These are phyloP conservation scores for Drosophila nikananu DNA, from an alignment of 1,140 invertebrate species.

Conservation along the genomic window DNA sequence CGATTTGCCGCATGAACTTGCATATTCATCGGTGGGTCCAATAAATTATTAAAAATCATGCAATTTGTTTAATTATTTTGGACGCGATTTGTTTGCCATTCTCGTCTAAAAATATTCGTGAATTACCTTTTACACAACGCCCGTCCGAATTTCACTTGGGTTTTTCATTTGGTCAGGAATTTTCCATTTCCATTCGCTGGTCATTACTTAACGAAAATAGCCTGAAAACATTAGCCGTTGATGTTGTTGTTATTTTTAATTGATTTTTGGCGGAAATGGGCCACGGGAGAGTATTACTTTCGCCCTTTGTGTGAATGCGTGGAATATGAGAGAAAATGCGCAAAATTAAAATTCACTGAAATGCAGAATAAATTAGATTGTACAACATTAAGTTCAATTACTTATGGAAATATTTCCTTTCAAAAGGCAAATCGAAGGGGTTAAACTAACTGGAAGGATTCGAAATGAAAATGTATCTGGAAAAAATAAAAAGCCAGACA, in stretches of 20 bases:
- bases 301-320: constrained; percentile 18
- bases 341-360: constrained; percentile 32
- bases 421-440: neutral
- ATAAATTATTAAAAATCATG: constrained; percentile 65
- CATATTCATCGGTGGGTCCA: constrained; percentile 1
- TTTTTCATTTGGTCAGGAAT: constrained; percentile 21
- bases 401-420: constrained; percentile 1
- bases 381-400: constrained; percentile 60
- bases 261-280: constrained; percentile 40
- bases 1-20: constrained; percentile 47
- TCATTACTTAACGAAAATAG: constrained; percentile 61
- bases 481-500: too few relatives aligned
- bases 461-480: neutral
- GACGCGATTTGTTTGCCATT: constrained; percentile 1
- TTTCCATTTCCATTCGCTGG: constrained; percentile 41
- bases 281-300: neutral
- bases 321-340: constrained; percentile 14
- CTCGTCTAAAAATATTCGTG: constrained; percentile 22
- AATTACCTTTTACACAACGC: constrained; percentile 11
- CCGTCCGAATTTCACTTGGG: constrained; percentile 3
- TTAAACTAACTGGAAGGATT: neutral
- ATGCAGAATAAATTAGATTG: constrained; percentile 57
- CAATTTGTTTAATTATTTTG: constrained; percentile 67
- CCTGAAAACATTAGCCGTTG: constrained; percentile 44
- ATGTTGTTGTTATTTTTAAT: constrained; percentile 76